A percentile compares a stretch with the other conserved stretches of the same genome.
Evolutionary conservation across 1,140 invertebrate genomes (phyloP).

Genomic region (Mya arenaria): DNA sequence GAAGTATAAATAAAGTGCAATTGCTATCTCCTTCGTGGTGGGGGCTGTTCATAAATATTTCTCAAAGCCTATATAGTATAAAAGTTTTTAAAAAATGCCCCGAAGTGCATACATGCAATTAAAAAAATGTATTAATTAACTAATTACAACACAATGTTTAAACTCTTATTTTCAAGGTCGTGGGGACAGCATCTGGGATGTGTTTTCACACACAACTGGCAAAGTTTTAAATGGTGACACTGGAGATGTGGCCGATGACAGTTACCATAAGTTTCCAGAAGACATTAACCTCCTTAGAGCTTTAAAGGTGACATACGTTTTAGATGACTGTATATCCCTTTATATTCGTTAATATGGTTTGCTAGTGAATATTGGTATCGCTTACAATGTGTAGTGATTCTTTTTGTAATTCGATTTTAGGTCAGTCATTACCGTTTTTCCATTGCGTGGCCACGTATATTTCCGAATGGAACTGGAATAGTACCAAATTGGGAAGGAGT

Average conservation of each 20-base stretch:
- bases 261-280: conserved; percentile 86
- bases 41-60: no score
- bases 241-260: conserved; percentile 86
- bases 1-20: neutral
- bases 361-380: no score
- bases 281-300: conserved; percentile 85
- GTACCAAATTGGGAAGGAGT: conserved; percentile 65
- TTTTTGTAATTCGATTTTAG: conserved; percentile 66
- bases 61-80: no score
- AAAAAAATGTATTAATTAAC: no score
- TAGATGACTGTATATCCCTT: no score
- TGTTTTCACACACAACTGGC: conserved; percentile 81
- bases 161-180: no score
- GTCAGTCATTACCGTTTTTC: conserved; percentile 76
- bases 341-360: no score
- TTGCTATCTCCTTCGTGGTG: no score
- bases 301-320: conserved; percentile 81
- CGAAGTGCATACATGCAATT: no score
- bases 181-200: conserved; percentile 84
- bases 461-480: conserved; percentile 66
- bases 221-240: conserved; percentile 82
- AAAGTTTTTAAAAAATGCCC: no score
- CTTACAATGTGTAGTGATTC: no score
- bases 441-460: conserved; percentile 75
- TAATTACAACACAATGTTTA: no score